Evolutionary conservation across 2,888 invertebrate genomes (phyloP), one percentile per base, ranked within the genome.

Genomic region (Eupithecia pulchellata): DNA sequence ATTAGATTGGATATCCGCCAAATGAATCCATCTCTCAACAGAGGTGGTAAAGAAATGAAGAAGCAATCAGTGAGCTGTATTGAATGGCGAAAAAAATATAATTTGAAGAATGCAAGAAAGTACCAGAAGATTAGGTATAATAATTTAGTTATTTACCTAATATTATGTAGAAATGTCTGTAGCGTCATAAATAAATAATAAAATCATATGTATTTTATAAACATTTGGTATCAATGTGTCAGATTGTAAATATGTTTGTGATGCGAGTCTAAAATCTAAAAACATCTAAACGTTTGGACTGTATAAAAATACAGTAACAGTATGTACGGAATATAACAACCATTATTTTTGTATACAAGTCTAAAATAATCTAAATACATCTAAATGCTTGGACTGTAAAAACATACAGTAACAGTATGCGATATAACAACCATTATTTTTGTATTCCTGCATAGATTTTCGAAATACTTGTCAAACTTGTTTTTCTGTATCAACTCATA

Each of bases 211-310:
- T 3, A 52, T 52, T 25, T 20, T 4, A 11, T 20, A n/a, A 5
- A 42, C 9, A 20, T 47, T 47, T 47, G 20, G 52, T 25, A 52
- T 52, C n/a, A 47, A 52, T 52, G 11, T 52, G 20, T 52, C 13
- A 52, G 52, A 52, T 25, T 25, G n/a, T 25, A 52, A 52, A 52
- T 20, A 9, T 52, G 52, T 52, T 52, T 52, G 52, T 42, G n/a
- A 42, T 6, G n/a, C 6, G 1, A 42, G 42, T 42, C n/a, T n/a
- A 6, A 42, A 42, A n/a, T 6, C 42, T 42, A 42, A 42, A n/a
- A 42, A 42, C 17, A 39, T 4, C 5, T n/a, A 1, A 42, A 5
- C n/a, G 42, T 36, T 36, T 36, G 0, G 17, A 36, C 13, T 36
- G 36, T 17, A 36, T 17, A 17, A 14, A 36, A n/a, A n/a, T n/a